Percentiles rank a stretch among this genome's conserved stretches.
Conservation (phyloP, 2,797 vertebrate genomes). For the Salmo trutta region DNA sequence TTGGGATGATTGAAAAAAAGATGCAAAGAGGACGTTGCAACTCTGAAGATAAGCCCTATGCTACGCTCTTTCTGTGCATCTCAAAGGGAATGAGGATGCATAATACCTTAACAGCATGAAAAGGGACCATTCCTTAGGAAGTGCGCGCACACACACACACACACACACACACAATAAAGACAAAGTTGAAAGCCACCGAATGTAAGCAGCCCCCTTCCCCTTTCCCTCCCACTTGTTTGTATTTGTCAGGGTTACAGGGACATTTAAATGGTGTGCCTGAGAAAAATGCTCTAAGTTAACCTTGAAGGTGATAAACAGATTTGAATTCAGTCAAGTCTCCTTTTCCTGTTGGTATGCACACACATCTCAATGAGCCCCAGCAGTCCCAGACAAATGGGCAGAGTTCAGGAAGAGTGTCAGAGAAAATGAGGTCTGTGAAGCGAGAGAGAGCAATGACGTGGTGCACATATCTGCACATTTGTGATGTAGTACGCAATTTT, state of each 20-base stretch:
- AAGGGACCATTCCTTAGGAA: constrained; percentile 6
- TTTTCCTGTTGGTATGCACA: background rate
- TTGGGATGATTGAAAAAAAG: constrained; percentile 6
- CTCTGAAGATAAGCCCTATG: constrained; percentile 8
- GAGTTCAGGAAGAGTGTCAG: too few relatives aligned
- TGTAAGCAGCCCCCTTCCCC: constrained; percentile 1
- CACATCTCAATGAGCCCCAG: background rate
- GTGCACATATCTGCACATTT: too few relatives aligned
- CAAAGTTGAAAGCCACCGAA: background rate
- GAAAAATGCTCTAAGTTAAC: background rate
- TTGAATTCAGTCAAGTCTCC: background rate
- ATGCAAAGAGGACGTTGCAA: constrained; percentile 3
- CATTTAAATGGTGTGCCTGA: background rate
- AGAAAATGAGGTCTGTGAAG: background rate
- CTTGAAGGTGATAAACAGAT: constrained; percentile 11
- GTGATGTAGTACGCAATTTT: too few relatives aligned
- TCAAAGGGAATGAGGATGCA: constrained; percentile 9
- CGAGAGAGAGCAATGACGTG: too few relatives aligned
- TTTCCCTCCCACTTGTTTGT: constrained; percentile 25
- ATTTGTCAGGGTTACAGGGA: background rate
- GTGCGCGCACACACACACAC: too few relatives aligned
- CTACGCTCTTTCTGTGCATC: constrained; percentile 1
- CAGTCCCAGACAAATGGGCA: background rate
- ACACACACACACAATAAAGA: background rate
- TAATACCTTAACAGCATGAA: constrained; percentile 1